Evolutionary conservation across 2,797 vertebrate species (phyloP), one percentile per base, ranked within the genome.

Genomic region (Acipenser ruthenus): DNA sequence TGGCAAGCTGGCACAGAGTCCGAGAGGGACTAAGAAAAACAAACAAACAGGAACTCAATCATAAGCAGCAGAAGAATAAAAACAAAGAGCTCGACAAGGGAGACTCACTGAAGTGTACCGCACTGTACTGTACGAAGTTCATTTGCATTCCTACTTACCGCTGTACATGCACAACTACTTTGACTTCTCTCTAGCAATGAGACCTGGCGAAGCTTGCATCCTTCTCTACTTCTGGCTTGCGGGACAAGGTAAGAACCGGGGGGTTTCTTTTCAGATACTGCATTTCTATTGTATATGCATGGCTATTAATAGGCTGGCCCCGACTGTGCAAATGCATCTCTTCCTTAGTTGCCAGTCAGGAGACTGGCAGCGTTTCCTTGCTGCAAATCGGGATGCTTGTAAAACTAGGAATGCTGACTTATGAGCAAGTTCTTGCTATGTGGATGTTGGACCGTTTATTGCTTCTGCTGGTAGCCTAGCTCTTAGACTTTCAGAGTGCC

Each of bases 161-260:
- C 76, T 64, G 74, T 66, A 64, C 70, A 68, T 64, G 65, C 72
- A 11, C 50, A 6, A 37, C 9, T 53, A 58, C 62, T 70, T 65
- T 50, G 15, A n/a, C 67, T 48, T 53, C 65, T 71, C 68, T 70
- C 23, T 68, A 76, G 77, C 70, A 75, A 90, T 91, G 89, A 76
- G 83, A 80, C 73, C 75, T 49, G n/a, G 52, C n/a, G 3, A 55
- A 55, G 52, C 52, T n/a, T 74, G 82, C 82, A 69, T 88, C 53
- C 66, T 74, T 49, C 73, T 88, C 68, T 73, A 89, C 71, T 73
- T 86, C 73, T 86, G 84, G 74, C 73, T 86, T 78, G 75, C 77
- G 64, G 78, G 77, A 82, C 84, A 85, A 10, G 85, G 89, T 91
- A 79, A 87, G 86, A 79, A 65, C 51, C 56, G 50, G 15, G 15